Percentiles rank a stretch among this genome's conserved stretches.
phyloP scores from a whole-genome alignment of 2,888 invertebrate species.

The Zygogramma bicolorata region DNA sequence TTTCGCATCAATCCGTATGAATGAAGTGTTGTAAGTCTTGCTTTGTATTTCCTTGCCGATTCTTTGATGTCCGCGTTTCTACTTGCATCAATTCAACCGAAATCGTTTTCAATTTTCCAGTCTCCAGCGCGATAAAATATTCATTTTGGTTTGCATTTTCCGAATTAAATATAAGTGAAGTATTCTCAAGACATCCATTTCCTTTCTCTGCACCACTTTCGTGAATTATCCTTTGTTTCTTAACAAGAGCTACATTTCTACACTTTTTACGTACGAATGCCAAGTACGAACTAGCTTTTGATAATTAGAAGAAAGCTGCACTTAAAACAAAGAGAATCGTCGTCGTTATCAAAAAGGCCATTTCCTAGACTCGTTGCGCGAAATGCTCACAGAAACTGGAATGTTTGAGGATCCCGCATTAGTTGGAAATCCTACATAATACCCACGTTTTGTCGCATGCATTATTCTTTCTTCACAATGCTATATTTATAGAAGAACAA shows the following conservation, averaged over 20 bases:
- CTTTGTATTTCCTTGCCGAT: too few species aligned
- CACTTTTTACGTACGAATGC: not conserved
- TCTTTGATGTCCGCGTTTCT: too few species aligned
- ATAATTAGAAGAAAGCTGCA: slow-evolving; percentile 4
- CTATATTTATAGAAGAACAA: not conserved
- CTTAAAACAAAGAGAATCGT: not conserved
- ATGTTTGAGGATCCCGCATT: not conserved
- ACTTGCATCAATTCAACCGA: too few species aligned
- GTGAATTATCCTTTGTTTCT: not conserved
- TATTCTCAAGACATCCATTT: not conserved
- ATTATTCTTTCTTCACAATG: not conserved
- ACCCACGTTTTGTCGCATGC: not conserved
- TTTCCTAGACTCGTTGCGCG: slow-evolving; percentile 2
- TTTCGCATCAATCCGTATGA: too few species aligned
- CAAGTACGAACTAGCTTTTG: slow-evolving; percentile 8
- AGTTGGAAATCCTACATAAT: not conserved
- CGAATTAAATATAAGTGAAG: not conserved
- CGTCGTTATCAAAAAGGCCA: slow-evolving; percentile 2
- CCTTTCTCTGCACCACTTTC: not conserved
- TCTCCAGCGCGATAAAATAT: not conserved
- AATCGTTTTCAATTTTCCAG: not conserved
- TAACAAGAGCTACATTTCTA: not conserved
- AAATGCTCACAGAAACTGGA: not conserved
- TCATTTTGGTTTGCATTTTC: not conserved
- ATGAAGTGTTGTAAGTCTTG: too few species aligned